These are phyloP conservation scores for Heterohyrax brucei DNA, from an alignment of 2,797 vertebrate genomes.

Conservation along the genomic window DNA sequence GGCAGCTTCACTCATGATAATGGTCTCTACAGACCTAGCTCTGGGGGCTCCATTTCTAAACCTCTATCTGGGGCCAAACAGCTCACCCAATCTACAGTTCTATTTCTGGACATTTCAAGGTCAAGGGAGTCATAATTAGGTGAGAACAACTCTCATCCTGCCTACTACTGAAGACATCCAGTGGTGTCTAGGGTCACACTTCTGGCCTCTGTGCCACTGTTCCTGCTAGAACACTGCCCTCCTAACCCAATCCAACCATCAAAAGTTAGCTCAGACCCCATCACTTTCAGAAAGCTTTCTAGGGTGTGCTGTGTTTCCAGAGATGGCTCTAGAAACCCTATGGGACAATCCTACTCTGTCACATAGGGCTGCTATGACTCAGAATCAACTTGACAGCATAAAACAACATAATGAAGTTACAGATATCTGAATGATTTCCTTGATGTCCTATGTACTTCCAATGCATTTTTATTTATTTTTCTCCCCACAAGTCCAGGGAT, in stretches of 20 bases:
- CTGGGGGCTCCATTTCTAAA: constrained; percentile 1
- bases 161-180: neutral
- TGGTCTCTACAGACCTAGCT: neutral
- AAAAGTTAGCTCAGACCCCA: neutral
- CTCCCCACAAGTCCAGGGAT: neutral
- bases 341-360: neutral
- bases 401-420: neutral
- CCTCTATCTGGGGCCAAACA: neutral
- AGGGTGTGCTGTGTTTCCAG: neutral
- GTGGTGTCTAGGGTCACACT: neutral
- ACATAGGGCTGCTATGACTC: neutral
- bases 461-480: neutral
- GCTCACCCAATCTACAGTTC: neutral
- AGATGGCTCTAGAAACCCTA: neutral
- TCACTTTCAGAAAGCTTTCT: neutral
- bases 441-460: neutral
- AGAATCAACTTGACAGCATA: neutral
- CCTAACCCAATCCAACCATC: neutral
- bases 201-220: neutral
- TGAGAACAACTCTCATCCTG: neutral
- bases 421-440: neutral
- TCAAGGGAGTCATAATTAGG: neutral
- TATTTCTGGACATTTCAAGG: constrained; percentile 59
- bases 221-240: neutral
- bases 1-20: neutral